Percentiles rank a stretch among this genome's conserved stretches.
These are phyloP conservation scores for Channallabes apus DNA, from an alignment of 2,797 vertebrate genomes.

Conservation along the genomic window DNA sequence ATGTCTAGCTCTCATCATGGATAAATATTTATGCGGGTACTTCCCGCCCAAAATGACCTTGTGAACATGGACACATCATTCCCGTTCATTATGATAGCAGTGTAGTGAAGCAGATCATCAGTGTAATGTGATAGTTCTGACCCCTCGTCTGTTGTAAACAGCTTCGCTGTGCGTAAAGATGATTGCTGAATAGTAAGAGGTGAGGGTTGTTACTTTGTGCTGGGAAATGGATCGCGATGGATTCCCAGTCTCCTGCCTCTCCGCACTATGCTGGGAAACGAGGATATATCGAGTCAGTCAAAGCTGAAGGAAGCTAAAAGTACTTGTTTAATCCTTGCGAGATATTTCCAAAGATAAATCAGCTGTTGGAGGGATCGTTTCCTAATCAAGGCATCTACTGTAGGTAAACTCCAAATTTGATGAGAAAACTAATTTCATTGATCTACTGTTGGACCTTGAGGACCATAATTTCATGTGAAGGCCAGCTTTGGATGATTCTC, in stretches of 20 bases:
- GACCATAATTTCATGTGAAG: neutral
- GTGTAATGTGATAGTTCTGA: conserved; percentile 33
- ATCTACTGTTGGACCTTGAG: neutral
- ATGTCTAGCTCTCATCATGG: conserved; percentile 8
- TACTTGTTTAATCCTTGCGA: neutral
- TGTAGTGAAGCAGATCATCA: conserved; percentile 25
- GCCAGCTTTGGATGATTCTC: neutral
- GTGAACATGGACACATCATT: conserved; percentile 14
- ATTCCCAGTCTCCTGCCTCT: neutral
- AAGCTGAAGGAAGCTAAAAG: neutral
- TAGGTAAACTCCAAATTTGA: neutral
- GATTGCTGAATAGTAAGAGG: conserved; percentile 17
- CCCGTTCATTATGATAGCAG: conserved; percentile 20
- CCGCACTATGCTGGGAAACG: neutral
- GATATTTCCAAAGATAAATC: neutral
- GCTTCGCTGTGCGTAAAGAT: conserved; percentile 1
- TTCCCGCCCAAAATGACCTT: conserved; percentile 29
- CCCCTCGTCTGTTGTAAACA: conserved; percentile 11
- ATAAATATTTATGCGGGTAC: conserved; percentile 38
- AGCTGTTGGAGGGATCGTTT: too few species aligned
- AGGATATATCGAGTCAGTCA: neutral
- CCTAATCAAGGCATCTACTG: conserved; percentile 6
- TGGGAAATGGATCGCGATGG: neutral
- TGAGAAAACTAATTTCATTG: too few species aligned
- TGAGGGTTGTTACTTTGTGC: neutral